Conservation (phyloP, 1,140 invertebrate species). For the Grapholita molesta region DNA sequence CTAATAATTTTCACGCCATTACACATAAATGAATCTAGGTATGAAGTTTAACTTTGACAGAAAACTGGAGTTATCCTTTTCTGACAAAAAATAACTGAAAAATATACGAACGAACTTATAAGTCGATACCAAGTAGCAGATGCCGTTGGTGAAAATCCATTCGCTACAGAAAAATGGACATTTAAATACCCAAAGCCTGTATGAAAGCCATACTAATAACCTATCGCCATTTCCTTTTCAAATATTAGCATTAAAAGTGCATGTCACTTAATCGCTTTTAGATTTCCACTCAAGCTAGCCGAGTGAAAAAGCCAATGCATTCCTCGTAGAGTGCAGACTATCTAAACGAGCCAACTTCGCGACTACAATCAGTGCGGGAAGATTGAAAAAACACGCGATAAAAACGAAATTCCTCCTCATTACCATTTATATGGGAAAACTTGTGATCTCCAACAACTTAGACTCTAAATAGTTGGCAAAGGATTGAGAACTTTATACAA, state of each 20-base stretch:
- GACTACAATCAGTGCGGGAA: background rate
- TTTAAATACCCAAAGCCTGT: background rate
- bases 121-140: too few species aligned
- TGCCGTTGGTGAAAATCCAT: too few species aligned
- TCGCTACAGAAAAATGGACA: background rate
- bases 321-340: background rate
- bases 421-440: slow-evolving; percentile 16
- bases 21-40: too few species aligned
- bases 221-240: background rate
- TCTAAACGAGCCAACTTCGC: slow-evolving; percentile 11
- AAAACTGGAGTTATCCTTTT: too few species aligned
- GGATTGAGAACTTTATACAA: slow-evolving; percentile 18
- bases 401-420: slow-evolving; percentile 15
- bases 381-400: slow-evolving; percentile 17
- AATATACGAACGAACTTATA: too few species aligned
- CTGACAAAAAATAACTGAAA: too few species aligned
- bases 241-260: background rate
- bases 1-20: too few species aligned
- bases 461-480: slow-evolving; percentile 15
- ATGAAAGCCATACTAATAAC: background rate
- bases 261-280: background rate
- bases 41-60: too few species aligned
- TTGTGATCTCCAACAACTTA: slow-evolving; percentile 15
- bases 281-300: background rate
- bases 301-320: slow-evolving; percentile 9